phyloP scores from a whole-genome alignment of 2,113 vertebrate genomes.

The Hippopotamus amphibius region DNA sequence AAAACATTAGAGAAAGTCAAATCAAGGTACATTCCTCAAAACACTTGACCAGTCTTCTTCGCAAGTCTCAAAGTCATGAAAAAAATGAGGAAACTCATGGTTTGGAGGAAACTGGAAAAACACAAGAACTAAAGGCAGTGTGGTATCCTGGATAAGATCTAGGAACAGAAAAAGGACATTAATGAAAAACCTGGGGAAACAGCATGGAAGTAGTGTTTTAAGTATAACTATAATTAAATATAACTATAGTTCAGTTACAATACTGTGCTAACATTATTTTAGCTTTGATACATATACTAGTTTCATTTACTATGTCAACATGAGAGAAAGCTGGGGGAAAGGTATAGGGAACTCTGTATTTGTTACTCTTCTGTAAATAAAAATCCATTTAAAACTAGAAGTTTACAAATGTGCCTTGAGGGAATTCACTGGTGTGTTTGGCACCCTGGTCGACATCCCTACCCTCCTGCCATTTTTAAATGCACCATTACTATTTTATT shows the following conservation, averaged over 20 bases:
- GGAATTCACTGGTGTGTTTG: neutral
- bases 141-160: neutral
- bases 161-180: neutral
- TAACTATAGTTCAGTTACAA: neutral
- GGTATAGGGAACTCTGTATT: neutral
- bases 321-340: neutral
- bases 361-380: neutral
- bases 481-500: neutral
- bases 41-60: neutral
- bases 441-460: accelerated
- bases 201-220: neutral
- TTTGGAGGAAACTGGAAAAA: neutral
- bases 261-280: neutral
- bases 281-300: neutral
- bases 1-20: neutral
- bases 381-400: neutral
- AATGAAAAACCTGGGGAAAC: neutral
- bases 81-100: neutral
- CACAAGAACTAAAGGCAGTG: neutral
- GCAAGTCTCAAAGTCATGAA: neutral
- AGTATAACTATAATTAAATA: too few relatives aligned
- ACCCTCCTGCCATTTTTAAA: neutral
- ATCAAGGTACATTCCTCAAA: neutral
- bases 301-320: neutral
- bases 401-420: neutral